These are phyloP conservation scores for Epinephelus lanceolatus DNA, from an alignment of 2,113 vertebrate genomes.

Conservation along the genomic window DNA sequence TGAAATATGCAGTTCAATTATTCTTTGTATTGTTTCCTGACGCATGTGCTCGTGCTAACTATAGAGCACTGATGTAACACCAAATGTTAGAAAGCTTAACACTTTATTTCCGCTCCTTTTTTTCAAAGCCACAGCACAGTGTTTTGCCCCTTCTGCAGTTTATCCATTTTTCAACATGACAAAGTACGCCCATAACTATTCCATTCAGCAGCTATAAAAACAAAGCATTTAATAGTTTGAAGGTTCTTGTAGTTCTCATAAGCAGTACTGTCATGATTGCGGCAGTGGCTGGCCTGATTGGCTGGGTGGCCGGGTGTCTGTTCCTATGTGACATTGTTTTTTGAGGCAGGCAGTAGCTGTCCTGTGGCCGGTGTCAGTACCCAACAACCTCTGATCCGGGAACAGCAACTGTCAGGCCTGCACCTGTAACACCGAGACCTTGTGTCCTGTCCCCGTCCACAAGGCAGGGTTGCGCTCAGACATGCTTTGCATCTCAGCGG, in stretches of 20 bases:
- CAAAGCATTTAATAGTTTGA: conserved; percentile 41
- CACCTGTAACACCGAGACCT: conserved; percentile 83
- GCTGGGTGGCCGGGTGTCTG: conserved; percentile 60
- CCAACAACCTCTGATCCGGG: conserved; percentile 79
- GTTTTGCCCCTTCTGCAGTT: conserved; percentile 3
- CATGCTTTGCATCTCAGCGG: conserved; percentile 72
- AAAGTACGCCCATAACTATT: conserved; percentile 48
- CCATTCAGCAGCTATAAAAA: conserved; percentile 24
- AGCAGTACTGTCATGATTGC: conserved; percentile 61
- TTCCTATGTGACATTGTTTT: conserved; percentile 77
- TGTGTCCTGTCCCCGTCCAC: conserved; percentile 33
- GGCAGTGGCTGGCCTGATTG: conserved; percentile 57
- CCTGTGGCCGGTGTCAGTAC: conserved; percentile 73
- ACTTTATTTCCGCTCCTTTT: conserved; percentile 64
- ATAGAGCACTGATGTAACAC: conserved; percentile 80
- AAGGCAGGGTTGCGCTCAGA: conserved; percentile 51
- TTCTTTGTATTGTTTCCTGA: conserved; percentile 84
- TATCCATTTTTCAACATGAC: conserved; percentile 48
- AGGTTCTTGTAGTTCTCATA: conserved; percentile 46
- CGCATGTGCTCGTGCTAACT: conserved; percentile 72
- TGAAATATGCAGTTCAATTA: conserved; percentile 87
- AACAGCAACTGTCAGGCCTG: conserved; percentile 81
- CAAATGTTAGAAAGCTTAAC: conserved; percentile 76
- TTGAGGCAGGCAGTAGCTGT: conserved; percentile 64
- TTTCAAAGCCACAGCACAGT: conserved; percentile 27